phyloP scores from a whole-genome alignment of 2,113 vertebrate genomes.

The Callionymus lyra region DNA sequence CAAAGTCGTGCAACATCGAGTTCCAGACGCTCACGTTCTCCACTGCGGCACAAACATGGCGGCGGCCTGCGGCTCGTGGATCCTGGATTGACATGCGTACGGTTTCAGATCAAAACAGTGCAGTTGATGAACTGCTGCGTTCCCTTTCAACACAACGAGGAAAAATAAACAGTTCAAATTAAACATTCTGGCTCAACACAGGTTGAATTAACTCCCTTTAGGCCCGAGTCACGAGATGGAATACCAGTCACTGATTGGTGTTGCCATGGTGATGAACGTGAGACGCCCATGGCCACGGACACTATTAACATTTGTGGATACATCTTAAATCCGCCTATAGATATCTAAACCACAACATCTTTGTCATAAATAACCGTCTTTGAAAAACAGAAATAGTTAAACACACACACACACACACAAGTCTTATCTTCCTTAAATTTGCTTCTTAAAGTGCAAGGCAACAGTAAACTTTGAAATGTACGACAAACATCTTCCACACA shows the following conservation, averaged over 20 bases:
- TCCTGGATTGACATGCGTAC: no score
- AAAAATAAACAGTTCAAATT: slow-evolving; percentile 1
- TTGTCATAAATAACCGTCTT: slow-evolving; percentile 52
- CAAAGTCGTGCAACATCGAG: slow-evolving; percentile 58
- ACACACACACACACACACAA: slow-evolving; percentile 16
- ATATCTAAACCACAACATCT: slow-evolving; percentile 19
- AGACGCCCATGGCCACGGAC: slow-evolving; percentile 7
- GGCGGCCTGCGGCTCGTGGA: neutral
- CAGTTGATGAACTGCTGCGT: no score
- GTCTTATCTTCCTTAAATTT: slow-evolving; percentile 37
- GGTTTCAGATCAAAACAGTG: no score
- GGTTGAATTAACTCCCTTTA: slow-evolving; percentile 7
- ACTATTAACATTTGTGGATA: slow-evolving; percentile 36
- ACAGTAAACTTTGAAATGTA: slow-evolving; percentile 66
- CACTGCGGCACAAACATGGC: slow-evolving; percentile 29
- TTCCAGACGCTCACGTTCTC: slow-evolving; percentile 2
- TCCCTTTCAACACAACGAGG: neutral
- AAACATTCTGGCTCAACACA: slow-evolving; percentile 9
- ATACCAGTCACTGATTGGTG: no score
- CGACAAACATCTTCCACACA: slow-evolving; percentile 27
- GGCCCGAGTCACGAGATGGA: no score
- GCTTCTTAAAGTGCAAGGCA: slow-evolving; percentile 70
- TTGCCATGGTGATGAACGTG: no score
- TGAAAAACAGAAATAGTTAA: slow-evolving; percentile 21
- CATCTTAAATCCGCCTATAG: slow-evolving; percentile 3